Evolutionary conservation across 2,113 vertebrate genomes (phyloP).

Genomic region (Bothrops jararaca): DNA sequence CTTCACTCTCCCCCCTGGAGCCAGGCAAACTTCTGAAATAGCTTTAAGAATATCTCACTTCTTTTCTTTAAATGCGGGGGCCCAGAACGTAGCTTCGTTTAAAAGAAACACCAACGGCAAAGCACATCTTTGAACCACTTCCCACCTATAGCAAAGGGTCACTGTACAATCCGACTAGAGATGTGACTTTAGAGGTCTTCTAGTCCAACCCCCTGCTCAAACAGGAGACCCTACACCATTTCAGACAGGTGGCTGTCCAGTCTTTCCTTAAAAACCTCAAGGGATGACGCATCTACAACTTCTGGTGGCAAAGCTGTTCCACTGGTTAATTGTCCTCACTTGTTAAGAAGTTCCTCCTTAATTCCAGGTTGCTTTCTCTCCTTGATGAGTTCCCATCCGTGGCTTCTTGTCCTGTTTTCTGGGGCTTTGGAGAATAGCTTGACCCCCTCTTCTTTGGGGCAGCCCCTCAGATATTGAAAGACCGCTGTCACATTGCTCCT

Average conservation of each 20-base stretch:
- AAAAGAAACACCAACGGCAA: not conserved
- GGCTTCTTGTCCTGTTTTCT: too few species aligned
- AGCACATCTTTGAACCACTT: not conserved
- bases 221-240: not conserved
- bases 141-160: not conserved
- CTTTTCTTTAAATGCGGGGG: not conserved
- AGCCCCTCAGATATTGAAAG: too few species aligned
- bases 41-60: not conserved
- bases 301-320: too few species aligned
- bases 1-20: not conserved
- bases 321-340: not conserved
- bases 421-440: too few species aligned
- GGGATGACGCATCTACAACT: accelerated
- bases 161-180: not conserved
- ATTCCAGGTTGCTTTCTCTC: not conserved
- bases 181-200: not conserved
- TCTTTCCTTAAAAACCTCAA: not conserved
- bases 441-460: too few species aligned
- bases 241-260: too few species aligned
- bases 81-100: not conserved
- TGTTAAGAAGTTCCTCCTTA: not conserved
- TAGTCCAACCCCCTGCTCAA: not conserved
- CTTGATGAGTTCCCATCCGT: too few species aligned
- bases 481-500: too few species aligned
- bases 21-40: not conserved